Conservation (phyloP, 2,888 invertebrate species). For the Poecilus cupreus region DNA sequence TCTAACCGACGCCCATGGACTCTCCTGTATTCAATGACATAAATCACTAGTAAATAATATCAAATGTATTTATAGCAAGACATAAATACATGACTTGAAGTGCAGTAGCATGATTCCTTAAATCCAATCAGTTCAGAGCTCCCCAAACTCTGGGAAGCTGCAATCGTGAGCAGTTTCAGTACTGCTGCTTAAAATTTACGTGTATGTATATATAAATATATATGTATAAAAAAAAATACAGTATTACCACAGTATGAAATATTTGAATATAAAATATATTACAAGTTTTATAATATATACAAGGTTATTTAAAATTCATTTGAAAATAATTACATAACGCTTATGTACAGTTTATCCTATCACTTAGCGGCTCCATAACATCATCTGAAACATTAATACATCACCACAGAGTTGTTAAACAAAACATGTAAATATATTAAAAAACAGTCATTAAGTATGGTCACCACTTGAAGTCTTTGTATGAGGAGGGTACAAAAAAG, state of each 20-base stretch:
- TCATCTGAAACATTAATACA: constrained; percentile 54
- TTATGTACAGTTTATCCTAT: constrained; percentile 45
- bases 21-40: constrained; percentile 1
- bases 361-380: constrained; percentile 55
- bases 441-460: constrained; percentile 56
- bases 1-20: background rate
- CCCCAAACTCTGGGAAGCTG: background rate
- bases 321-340: constrained; percentile 55
- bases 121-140: constrained; percentile 32
- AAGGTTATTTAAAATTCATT: constrained; percentile 56
- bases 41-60: constrained; percentile 54
- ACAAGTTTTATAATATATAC: constrained; percentile 57
- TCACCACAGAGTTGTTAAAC: constrained; percentile 58
- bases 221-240: constrained; percentile 57
- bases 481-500: constrained; percentile 29
- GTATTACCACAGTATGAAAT: constrained; percentile 59
- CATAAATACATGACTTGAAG: constrained; percentile 38
- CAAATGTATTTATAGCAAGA: constrained; percentile 46
- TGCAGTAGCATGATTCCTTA: constrained; percentile 35
- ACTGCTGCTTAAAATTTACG: constrained; percentile 34
- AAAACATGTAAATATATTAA: constrained; percentile 57
- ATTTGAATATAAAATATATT: constrained; percentile 59
- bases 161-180: constrained; percentile 23
- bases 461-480: constrained; percentile 58
- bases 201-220: constrained; percentile 56